phyloP scores from a whole-genome alignment of 2,888 invertebrate species.

The Heliconius ismenius region DNA sequence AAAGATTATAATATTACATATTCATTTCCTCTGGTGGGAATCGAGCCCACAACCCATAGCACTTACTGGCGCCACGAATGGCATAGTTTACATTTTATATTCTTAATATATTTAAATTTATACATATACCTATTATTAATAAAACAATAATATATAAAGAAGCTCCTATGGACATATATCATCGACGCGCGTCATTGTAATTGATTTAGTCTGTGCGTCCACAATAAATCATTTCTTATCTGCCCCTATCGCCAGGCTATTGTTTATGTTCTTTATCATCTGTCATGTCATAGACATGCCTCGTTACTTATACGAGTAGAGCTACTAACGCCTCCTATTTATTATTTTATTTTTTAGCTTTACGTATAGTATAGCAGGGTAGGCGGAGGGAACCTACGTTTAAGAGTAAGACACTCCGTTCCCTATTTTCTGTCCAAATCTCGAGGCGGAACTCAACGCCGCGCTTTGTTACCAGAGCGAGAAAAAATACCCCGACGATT shows the following conservation, averaged over 20 bases:
- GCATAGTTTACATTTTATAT: not conserved
- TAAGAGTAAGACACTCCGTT: not conserved
- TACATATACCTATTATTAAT: not conserved
- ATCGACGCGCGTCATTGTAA: slow-evolving; percentile 49
- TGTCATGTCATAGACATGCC: slow-evolving; percentile 59
- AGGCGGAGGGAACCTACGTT: not conserved
- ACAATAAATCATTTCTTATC: slow-evolving; percentile 73
- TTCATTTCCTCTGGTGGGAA: not conserved
- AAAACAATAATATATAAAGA: not conserved
- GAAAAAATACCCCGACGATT: not conserved
- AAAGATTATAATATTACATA: not conserved
- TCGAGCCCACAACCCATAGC: not conserved
- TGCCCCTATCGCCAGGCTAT: slow-evolving; percentile 65
- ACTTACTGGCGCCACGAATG: not conserved
- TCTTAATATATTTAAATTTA: not conserved
- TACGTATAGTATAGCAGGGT: not conserved
- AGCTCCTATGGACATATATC: not conserved
- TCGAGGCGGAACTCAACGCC: not conserved
- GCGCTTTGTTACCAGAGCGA: not conserved
- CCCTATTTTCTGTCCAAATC: not conserved
- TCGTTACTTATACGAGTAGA: slow-evolving; percentile 46
- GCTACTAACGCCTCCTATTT: slow-evolving; percentile 46
- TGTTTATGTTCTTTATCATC: slow-evolving; percentile 70
- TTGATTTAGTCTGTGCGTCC: slow-evolving; percentile 64
- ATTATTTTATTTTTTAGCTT: not conserved